Evolutionary conservation across 2,113 vertebrate species (phyloP).

Genomic region (Brachypodius melanocephalos): DNA sequence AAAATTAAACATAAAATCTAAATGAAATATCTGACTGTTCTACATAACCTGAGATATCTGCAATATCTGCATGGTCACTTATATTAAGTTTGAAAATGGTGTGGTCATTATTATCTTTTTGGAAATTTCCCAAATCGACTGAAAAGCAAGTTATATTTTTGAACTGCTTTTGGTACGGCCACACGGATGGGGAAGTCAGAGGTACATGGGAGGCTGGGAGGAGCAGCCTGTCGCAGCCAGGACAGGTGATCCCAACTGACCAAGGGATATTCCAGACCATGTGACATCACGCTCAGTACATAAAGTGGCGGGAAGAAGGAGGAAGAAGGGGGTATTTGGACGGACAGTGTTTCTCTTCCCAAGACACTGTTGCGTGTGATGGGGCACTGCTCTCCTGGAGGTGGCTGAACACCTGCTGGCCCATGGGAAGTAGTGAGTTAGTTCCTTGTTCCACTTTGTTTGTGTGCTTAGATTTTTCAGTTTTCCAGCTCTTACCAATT

Average conservation of each 20-base stretch:
- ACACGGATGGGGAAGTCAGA: not conserved
- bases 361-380: not conserved
- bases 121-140: not conserved
- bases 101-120: not conserved
- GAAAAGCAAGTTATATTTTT: not conserved
- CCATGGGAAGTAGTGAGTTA: not conserved
- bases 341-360: not conserved
- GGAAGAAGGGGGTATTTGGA: not conserved
- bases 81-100: not conserved
- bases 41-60: not conserved
- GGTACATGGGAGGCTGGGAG: not conserved
- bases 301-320: not conserved
- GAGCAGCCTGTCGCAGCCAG: not conserved
- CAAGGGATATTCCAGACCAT: not conserved
- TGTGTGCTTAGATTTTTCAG: not conserved
- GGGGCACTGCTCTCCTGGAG: not conserved
- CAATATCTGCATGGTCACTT: not conserved
- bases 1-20: conserved; percentile 29
- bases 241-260: not conserved
- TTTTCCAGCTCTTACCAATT: not conserved
- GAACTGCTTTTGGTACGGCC: not conserved
- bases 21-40: conserved; percentile 41
- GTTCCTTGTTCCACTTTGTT: not conserved
- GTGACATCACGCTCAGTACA: not conserved
- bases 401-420: not conserved